These are phyloP conservation scores for Pomatostomus ruficeps DNA, from an alignment of 2,113 vertebrate genomes.

Conservation along the genomic window DNA sequence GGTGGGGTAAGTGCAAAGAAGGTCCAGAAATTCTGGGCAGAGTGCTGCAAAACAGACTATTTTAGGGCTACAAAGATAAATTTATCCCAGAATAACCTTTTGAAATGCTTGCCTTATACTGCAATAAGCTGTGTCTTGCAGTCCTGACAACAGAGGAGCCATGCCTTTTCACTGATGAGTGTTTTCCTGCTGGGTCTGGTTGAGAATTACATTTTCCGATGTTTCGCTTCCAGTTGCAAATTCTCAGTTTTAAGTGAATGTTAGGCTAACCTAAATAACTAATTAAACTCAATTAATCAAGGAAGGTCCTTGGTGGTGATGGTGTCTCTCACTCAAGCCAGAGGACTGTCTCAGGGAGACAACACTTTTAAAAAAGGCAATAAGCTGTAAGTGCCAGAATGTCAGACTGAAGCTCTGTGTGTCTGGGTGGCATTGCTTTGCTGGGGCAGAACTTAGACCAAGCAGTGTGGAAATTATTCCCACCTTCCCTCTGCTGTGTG, in stretches of 20 bases:
- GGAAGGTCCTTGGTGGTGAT: not conserved
- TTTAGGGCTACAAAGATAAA: not conserved
- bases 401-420: not conserved
- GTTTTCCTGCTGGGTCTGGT: not conserved
- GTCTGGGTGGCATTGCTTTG: rapidly evolving
- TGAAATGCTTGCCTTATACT: not conserved
- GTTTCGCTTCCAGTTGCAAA: not conserved
- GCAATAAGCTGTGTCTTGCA: not conserved
- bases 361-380: not conserved
- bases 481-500: not conserved
- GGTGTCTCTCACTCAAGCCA: not conserved
- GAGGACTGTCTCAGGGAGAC: not conserved
- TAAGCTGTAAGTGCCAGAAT: not conserved
- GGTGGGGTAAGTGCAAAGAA: not conserved
- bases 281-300: not conserved
- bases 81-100: not conserved
- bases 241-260: not conserved
- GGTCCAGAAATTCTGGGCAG: not conserved
- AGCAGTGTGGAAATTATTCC: not conserved
- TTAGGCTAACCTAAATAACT: not conserved
- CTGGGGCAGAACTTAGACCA: not conserved
- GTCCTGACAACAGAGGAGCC: not conserved
- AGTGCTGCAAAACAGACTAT: not conserved
- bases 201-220: not conserved
- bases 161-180: not conserved